Evolutionary conservation across 2,888 invertebrate species (phyloP).

Genomic region (Eupithecia vulgata): DNA sequence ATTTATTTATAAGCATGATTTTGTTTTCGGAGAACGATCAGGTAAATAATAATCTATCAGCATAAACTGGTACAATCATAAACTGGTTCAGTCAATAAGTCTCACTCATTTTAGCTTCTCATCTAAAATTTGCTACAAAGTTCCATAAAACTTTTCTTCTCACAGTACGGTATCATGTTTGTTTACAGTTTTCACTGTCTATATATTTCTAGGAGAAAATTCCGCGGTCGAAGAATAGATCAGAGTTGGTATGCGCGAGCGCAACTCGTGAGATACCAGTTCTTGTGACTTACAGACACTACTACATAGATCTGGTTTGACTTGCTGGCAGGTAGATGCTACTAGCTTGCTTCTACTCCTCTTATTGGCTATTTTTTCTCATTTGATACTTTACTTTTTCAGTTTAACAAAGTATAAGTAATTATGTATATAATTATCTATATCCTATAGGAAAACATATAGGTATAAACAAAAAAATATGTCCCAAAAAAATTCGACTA

Average conservation of each 20-base stretch:
- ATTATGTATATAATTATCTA: too few relatives aligned
- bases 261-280: conserved; percentile 42
- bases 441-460: too few relatives aligned
- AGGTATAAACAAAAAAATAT: too few relatives aligned
- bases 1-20: background rate
- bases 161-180: conserved; percentile 64
- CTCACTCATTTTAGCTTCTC: background rate
- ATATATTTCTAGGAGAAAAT: conserved; percentile 79
- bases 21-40: background rate
- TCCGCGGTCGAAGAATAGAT: conserved; percentile 42
- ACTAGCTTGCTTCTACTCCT: background rate
- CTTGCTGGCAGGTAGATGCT: background rate
- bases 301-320: background rate
- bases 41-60: background rate
- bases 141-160: conserved; percentile 43
- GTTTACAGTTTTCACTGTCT: conserved; percentile 81
- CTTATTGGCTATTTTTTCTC: background rate
- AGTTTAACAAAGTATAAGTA: background rate
- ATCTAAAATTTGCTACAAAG: background rate
- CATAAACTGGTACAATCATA: background rate
- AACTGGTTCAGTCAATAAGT: background rate
- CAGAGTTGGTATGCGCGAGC: conserved; percentile 24
- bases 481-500: too few relatives aligned
- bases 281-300: conserved; percentile 47
- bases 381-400: background rate